phyloP scores from a whole-genome alignment of 2,888 invertebrate genomes.

The Drosophila limbata region DNA sequence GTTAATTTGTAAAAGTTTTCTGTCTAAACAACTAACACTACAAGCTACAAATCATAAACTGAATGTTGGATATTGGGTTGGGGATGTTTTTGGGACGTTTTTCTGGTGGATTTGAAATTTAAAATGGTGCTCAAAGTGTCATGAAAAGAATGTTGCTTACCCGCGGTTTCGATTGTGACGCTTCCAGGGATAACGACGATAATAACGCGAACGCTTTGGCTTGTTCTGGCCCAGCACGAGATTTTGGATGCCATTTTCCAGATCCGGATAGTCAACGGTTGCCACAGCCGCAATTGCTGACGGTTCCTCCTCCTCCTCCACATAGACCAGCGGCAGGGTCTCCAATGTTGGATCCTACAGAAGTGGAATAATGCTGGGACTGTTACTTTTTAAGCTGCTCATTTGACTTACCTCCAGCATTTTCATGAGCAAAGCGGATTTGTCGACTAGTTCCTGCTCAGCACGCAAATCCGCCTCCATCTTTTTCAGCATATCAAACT shows the following conservation, averaged over 20 bases:
- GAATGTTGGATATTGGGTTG: background rate
- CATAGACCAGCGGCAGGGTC: conserved; percentile 84
- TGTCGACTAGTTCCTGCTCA: conserved; percentile 84
- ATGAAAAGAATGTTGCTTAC: conserved; percentile 67
- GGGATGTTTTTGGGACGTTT: conserved; percentile 7
- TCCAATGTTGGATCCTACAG: conserved; percentile 83
- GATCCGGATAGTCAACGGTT: conserved; percentile 57
- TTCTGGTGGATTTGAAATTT: conserved; percentile 19
- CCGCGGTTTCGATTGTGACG: conserved; percentile 86
- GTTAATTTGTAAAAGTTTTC: background rate
- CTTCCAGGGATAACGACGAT: conserved; percentile 88
- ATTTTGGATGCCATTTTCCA: conserved; percentile 54
- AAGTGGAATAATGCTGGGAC: background rate
- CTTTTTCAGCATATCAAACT: conserved; percentile 81
- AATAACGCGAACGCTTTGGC: conserved; percentile 87
- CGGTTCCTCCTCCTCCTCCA: conserved; percentile 82
- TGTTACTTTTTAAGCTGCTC: conserved; percentile 14
- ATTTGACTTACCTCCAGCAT: conserved; percentile 82
- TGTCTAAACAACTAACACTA: conserved; percentile 25
- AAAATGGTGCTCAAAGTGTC: conserved; percentile 6
- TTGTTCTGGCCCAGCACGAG: conserved; percentile 60
- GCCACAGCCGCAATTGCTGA: conserved; percentile 30
- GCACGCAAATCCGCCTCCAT: conserved; percentile 83
- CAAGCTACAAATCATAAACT: conserved; percentile 49
- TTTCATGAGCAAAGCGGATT: conserved; percentile 84